These are phyloP conservation scores for Hyperopisus bebe DNA, from an alignment of 2,113 vertebrate species.

Conservation along the genomic window DNA sequence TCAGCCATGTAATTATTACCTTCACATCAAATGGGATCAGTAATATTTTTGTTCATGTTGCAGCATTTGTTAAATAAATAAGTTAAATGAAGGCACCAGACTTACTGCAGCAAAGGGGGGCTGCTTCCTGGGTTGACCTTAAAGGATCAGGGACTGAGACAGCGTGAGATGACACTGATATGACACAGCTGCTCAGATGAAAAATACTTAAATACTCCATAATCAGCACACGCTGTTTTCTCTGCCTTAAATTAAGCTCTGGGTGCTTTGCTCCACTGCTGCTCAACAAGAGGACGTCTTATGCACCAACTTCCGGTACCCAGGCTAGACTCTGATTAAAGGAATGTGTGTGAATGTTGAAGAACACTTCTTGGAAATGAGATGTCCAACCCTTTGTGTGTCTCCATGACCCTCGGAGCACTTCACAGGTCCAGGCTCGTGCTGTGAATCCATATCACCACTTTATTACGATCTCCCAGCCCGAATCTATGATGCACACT, in stretches of 20 bases:
- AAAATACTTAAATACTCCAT: background rate
- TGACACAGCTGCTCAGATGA: background rate
- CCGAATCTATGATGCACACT: background rate
- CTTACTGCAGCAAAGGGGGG: background rate
- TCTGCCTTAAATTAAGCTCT: background rate
- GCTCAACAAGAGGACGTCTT: background rate
- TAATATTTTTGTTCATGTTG: background rate
- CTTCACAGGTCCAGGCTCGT: background rate
- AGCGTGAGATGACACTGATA: background rate
- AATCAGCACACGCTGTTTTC: background rate
- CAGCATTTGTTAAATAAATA: background rate
- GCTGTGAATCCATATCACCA: background rate
- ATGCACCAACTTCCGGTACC: background rate
- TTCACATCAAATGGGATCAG: background rate
- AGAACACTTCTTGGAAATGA: background rate
- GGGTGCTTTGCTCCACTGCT: background rate
- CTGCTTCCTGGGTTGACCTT: background rate
- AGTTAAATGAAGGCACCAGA: background rate
- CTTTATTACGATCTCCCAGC: background rate
- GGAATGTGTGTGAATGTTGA: background rate
- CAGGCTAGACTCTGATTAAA: background rate
- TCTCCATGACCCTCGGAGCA: background rate
- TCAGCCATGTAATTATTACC: background rate
- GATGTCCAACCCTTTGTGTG: background rate
- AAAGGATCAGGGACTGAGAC: background rate